phyloP scores from a whole-genome alignment of 2,113 vertebrate species.

The Macaca fascicularis region DNA sequence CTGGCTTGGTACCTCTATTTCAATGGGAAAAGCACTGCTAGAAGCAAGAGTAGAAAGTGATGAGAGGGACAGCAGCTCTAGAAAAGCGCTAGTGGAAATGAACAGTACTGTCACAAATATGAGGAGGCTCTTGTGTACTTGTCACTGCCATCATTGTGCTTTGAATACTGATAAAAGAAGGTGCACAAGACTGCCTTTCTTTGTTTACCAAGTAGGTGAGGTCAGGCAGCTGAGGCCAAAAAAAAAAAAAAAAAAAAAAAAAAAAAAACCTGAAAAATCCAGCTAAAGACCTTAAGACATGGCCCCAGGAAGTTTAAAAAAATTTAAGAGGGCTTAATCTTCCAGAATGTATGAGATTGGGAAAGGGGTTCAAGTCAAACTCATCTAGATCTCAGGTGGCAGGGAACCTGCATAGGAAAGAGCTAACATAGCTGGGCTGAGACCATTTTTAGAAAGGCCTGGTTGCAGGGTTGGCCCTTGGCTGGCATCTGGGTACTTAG shows the following conservation, averaged over 20 bases:
- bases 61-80: neutral
- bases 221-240: neutral
- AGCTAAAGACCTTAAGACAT: neutral
- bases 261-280: neutral
- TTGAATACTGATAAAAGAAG: neutral
- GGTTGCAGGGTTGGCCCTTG: neutral
- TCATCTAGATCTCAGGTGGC: neutral
- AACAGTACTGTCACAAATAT: neutral
- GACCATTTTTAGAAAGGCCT: neutral
- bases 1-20: neutral
- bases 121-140: neutral
- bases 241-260: neutral
- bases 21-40: neutral
- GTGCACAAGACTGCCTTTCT: neutral
- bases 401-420: neutral
- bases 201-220: neutral
- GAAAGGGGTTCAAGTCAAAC: neutral
- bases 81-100: neutral
- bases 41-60: neutral
- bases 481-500: neutral
- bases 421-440: neutral
- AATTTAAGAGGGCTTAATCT: neutral
- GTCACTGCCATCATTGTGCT: neutral
- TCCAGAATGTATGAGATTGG: neutral
- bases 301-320: neutral